A percentile compares a stretch with the other conserved stretches of the same genome.
Evolutionary conservation across 2,797 vertebrate genomes (phyloP).

Genomic region (Gobionotothen gibberifrons): DNA sequence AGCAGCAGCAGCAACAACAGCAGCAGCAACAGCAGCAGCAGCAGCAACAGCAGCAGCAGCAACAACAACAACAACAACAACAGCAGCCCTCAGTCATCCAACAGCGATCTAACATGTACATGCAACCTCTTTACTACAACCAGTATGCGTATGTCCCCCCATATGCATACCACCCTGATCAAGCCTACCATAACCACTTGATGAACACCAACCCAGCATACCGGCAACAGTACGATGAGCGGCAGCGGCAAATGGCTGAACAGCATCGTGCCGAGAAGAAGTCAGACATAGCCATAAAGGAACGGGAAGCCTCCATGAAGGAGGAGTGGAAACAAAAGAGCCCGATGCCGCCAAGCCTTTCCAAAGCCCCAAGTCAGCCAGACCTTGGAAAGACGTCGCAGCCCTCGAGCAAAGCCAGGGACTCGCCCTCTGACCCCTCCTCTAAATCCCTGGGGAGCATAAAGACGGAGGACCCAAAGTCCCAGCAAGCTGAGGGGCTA

Average conservation of each 20-base stretch:
- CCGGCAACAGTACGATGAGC: constrained; percentile 95
- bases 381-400: constrained; percentile 90
- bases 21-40: constrained; percentile 77
- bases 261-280: constrained; percentile 95
- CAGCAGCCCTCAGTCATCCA: constrained; percentile 98
- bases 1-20: constrained; percentile 81
- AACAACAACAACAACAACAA: constrained; percentile 84
- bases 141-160: constrained; percentile 97
- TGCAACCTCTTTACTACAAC: constrained; percentile 99
- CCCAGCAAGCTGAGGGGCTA: constrained; percentile 90
- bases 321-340: constrained; percentile 99
- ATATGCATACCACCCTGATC: constrained; percentile 93
- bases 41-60: constrained; percentile 78
- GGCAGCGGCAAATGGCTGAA: constrained; percentile 92
- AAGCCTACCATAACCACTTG: constrained; percentile 95
- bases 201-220: constrained; percentile 94
- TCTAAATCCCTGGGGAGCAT: constrained; percentile 92
- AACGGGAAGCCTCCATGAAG: constrained; percentile 89
- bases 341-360: constrained; percentile 91
- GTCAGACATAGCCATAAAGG: constrained; percentile 89
- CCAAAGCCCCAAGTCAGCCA: constrained; percentile 93
- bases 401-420: constrained; percentile 89
- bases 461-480: constrained; percentile 92
- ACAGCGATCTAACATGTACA: constrained; percentile 97
- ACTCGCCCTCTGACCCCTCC: constrained; percentile 87